Evolutionary conservation across 2,888 invertebrate genomes (phyloP), one percentile per base, ranked within the genome.

Genomic region (Drosophila pseudotalamancana): DNA sequence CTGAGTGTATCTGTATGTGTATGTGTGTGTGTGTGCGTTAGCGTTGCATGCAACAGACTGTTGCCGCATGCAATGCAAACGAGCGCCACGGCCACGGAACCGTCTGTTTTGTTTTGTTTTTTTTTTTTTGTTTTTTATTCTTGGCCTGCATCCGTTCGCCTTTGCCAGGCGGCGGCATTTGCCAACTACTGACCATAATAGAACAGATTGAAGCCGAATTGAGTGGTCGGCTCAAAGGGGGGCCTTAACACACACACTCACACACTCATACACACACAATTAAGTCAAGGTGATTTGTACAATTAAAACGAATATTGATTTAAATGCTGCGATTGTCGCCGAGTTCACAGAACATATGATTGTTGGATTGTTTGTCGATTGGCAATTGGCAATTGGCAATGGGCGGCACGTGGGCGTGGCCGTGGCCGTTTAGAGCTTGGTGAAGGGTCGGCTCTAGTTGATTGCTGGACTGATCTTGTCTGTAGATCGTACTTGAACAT

Each of bases 221-320:
- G 77, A 80, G 83, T 74, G 75, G 65, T 77, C 56, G 57, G 35
- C 50, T 54, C 50, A 39, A 48, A 57, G 67, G 67, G 31, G 49
- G 53, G 27, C 12, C 50, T 50, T 54, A 39, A 32, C 43, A 60
- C 39, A 64, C 56, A 49, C 29, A 39, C 42, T 23, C 50, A 27
- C 50, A 6, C 51, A 31, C 53, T 39, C 65, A 42, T 27, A 6
- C 18, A 21, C 39, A 18, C 37, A 53, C 64, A 82, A 82, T 83
- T 85, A 83, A 83, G 83, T 83, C 83, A 83, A 83, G 83, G 83
- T 83, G 86, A 83, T 83, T 85, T 80, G 72, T 77, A 83, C 86
- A 83, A 83, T 83, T 83, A 83, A 83, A 83, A 73, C 63, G 80
- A 77, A 85, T 85, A 86, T 82, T 82, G 81, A 82, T 84, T 84